These are phyloP conservation scores for Dicrurus megarhynchus DNA, from an alignment of 2,113 vertebrate species.

Conservation along the genomic window DNA sequence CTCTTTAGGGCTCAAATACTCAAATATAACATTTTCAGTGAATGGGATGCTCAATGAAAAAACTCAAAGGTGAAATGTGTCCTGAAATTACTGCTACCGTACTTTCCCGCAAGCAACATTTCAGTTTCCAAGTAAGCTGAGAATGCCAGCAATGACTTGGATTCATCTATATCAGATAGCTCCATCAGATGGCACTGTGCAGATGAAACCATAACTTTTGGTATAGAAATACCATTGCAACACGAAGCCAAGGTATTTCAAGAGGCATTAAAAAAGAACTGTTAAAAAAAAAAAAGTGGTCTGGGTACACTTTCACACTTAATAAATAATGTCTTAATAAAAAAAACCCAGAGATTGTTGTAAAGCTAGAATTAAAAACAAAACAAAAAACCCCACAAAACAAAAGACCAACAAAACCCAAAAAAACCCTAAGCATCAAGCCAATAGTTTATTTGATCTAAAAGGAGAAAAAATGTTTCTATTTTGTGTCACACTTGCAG, in stretches of 20 bases:
- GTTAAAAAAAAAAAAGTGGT: background rate
- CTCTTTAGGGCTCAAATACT: background rate
- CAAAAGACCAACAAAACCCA: background rate
- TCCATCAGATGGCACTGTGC: background rate
- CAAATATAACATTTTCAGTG: background rate
- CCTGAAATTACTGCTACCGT: background rate
- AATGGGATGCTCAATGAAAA: background rate
- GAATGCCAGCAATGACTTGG: background rate
- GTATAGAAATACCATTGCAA: background rate
- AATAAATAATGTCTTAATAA: background rate
- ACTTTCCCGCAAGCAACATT: background rate
- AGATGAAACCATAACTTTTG: background rate
- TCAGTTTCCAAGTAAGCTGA: background rate
- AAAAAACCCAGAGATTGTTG: background rate
- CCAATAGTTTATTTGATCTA: background rate
- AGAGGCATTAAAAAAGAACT: background rate
- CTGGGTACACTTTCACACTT: background rate
- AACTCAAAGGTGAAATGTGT: background rate
- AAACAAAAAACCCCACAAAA: background rate
- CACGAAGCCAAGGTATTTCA: background rate
- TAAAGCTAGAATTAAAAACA: background rate
- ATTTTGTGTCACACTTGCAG: background rate
- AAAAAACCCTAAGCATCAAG: background rate
- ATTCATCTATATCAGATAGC: background rate
- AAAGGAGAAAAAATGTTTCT: background rate